Base-by-base conservation (phyloP, 35 echinoderm and acorn worm genomes). In the Ptychodera flava region DNA sequence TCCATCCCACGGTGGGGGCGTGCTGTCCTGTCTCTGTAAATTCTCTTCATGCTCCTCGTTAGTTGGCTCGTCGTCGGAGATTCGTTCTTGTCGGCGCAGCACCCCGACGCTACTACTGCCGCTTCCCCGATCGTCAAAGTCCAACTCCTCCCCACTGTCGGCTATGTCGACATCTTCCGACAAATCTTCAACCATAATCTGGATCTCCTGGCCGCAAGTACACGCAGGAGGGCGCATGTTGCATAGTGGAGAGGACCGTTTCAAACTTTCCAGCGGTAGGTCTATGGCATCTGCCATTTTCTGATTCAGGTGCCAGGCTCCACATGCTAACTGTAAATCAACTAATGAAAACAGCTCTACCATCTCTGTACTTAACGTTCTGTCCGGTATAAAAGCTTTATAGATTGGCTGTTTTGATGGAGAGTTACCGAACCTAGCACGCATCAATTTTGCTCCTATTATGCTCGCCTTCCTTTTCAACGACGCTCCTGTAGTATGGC, bases 391-490 rank as follows among this genome's bases (percentile, higher is more conserved):
- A 28, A 98, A 88, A 29, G 92, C 93, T 28, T 90, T 84, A 78
- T 94, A 98, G 37, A 98, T 77, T 31, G 95, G 95, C 28, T 90
- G 93, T 86, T 98, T 98, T 0, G 95, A 94, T 37, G 95, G 95
- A 77, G 88, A 90, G 52, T 90, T 94, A 33, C 94, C 85, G 28
- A 93, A 86, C 38, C 94, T 81, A 38, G 89, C 45, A 12, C 45
- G 45, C 45, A 64, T 64, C 45, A 64, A 64, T 64, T 64, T 64
- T 12, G 45, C 45, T 64, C 45, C 45, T 64, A 64, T 64, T 12
- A 12, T 12, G 45, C 45, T 64, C 22, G 45, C 45, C 45, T 64
- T 64, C 45, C 22, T 64, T 64, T 64, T 64, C 6, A 64, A 64
- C 6, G 45, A 64, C 6, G 45, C n/a, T n/a, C n/a, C n/a, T n/a